A percentile compares a stretch with the other conserved stretches of the same genome.
Conservation (phyloP, 35 echinoderm and acorn worm genomes). For the Heliocidaris tuberculata region DNA sequence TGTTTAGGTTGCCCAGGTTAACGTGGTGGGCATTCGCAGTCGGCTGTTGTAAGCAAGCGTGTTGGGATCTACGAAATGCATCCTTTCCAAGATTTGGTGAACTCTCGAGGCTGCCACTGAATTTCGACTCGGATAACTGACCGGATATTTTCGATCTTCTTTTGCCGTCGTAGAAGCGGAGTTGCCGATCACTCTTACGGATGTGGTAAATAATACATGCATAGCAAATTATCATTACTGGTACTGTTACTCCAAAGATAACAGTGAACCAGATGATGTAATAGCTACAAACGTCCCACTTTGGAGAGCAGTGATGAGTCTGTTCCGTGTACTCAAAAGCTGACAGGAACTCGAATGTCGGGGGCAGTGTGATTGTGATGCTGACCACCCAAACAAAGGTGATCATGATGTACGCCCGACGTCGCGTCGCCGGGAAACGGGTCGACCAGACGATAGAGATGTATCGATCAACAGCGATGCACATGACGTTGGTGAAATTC, state of each 20-base stretch:
- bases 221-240: conserved; percentile 33
- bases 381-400: conserved; percentile 32
- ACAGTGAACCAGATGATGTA: conserved; percentile 40
- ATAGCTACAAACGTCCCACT: conserved; percentile 19
- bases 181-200: background rate
- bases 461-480: conserved; percentile 35
- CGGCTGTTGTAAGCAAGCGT: background rate
- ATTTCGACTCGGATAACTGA: background rate
- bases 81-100: background rate
- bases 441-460: conserved; percentile 35
- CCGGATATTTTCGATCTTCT: background rate
- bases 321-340: background rate
- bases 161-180: background rate
- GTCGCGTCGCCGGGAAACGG: conserved; percentile 23
- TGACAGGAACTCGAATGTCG: conserved; percentile 19
- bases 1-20: background rate
- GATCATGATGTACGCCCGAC: conserved; percentile 17
- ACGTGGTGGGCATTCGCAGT: background rate
- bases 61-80: background rate
- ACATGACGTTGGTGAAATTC: conserved; percentile 47
- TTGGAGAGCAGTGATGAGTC: conserved; percentile 30
- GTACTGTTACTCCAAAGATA: conserved; percentile 28
- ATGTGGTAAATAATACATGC: conserved; percentile 40
- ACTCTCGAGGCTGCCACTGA: background rate
- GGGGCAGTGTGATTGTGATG: conserved; percentile 27